Conservation (phyloP, 2,113 vertebrate species). For the Tylochromis polylepis region DNA sequence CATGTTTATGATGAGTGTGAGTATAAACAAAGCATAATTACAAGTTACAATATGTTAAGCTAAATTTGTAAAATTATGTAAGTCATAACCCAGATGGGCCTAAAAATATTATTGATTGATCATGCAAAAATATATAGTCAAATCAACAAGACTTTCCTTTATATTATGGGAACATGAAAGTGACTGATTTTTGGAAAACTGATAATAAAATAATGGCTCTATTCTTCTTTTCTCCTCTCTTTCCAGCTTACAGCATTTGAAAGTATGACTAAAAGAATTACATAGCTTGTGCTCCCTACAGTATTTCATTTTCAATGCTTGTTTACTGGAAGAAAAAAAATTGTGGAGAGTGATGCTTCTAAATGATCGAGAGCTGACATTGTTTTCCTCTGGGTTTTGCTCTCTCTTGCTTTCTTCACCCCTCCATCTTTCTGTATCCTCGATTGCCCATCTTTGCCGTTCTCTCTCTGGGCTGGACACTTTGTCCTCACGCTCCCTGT, state of each 20-base stretch:
- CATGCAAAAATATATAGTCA: neutral
- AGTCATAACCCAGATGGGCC: neutral
- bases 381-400: conserved; percentile 53
- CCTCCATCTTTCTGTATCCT: conserved; percentile 49
- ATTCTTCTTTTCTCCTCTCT: neutral
- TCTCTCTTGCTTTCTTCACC: conserved; percentile 47
- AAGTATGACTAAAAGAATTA: conserved; percentile 9
- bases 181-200: neutral
- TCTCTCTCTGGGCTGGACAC: conserved; percentile 64
- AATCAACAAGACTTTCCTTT: neutral
- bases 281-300: conserved; percentile 7
- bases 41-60: neutral
- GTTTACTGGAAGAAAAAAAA: conserved; percentile 31
- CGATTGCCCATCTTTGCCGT: conserved; percentile 46
- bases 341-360: conserved; percentile 24
- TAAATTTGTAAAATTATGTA: neutral
- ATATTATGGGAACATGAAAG: neutral
- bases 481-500: conserved; percentile 60
- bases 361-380: conserved; percentile 56
- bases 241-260: neutral
- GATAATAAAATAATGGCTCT: neutral
- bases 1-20: neutral
- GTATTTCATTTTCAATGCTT: conserved; percentile 25
- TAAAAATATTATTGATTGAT: neutral
- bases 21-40: neutral